Evolutionary conservation across 2,888 invertebrate species (phyloP), one percentile per base, ranked within the genome.

Genomic region (Antheraea yamamai): DNA sequence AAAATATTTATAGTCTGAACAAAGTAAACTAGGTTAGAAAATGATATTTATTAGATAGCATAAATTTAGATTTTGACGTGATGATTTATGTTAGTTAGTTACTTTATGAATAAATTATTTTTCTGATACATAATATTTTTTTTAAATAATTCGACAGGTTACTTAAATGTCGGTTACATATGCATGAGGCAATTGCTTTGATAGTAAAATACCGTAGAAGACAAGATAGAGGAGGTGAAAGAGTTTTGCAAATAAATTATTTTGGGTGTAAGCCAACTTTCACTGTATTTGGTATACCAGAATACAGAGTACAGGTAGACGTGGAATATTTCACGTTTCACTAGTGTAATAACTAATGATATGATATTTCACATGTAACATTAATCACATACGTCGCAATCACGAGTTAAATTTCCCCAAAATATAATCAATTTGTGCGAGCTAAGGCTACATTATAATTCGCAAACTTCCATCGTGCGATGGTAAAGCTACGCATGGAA

Each of bases 21-120:
- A 64, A 64, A 64, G 26, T 2, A 64, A 64, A 64, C 26, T 64
- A 64, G 64, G 64, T 64, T 64, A 64, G 14, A 64, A n/a, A 64
- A 64, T 26, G 14, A 64, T 64, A 64, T 64, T 64, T 64, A 64
- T 64, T 64, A 26, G 64, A 12, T 61, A 23, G 26, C 26, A 64
- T 64, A 26, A 26, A 64, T 4, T 14, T 16, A 26, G 23, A 14
- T 64, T 64, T 26, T 64, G 26, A 26, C 16, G 14, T 64, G 26
- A 64, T 64, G 10, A 12, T 26, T 64, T 64, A 64, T 64, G 64
- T 26, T 26, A 47, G 47, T 12, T 64, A 14, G 35, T 2, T 26
- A 8, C 23, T 26, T 58, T n/a, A 8, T 1, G 3, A 64, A 14
- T 64, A 26, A 12, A 64, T 4, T 64, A 7, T n/a, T 10, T 61